These are phyloP conservation scores for Nycticryphes semicollaris DNA, from an alignment of 2,113 vertebrate genomes.

Conservation along the genomic window DNA sequence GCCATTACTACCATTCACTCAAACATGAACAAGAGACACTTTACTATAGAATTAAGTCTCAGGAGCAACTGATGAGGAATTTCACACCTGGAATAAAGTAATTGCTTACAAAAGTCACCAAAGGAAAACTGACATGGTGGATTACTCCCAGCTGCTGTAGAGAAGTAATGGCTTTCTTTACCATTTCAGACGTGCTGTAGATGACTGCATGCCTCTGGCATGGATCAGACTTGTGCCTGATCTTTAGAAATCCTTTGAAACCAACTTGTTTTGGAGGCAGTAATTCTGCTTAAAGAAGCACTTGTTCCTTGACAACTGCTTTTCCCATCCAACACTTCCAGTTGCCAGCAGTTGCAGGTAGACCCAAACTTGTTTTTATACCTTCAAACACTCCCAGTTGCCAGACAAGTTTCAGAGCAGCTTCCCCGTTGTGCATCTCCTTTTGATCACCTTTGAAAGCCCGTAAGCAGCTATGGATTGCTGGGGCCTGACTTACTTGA, in stretches of 20 bases:
- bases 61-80: not conserved
- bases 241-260: slow-evolving; percentile 16
- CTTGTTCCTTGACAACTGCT: not conserved
- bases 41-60: not conserved
- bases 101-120: not conserved
- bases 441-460: not conserved
- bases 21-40: not conserved
- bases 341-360: not conserved
- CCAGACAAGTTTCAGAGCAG: not conserved
- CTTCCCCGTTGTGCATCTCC: not conserved
- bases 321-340: not conserved
- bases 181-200: not conserved
- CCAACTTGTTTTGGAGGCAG: not conserved
- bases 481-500: not conserved
- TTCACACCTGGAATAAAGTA: not conserved
- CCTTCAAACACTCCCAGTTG: not conserved
- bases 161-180: not conserved
- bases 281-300: not conserved
- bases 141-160: not conserved
- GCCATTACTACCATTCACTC: not conserved
- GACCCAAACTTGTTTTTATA: not conserved
- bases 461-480: not conserved
- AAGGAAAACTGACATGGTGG: not conserved
- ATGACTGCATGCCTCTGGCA: not conserved
- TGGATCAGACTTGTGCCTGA: not conserved